phyloP scores from a whole-genome alignment of 2,797 vertebrate genomes.

The Coreius guichenoti region DNA sequence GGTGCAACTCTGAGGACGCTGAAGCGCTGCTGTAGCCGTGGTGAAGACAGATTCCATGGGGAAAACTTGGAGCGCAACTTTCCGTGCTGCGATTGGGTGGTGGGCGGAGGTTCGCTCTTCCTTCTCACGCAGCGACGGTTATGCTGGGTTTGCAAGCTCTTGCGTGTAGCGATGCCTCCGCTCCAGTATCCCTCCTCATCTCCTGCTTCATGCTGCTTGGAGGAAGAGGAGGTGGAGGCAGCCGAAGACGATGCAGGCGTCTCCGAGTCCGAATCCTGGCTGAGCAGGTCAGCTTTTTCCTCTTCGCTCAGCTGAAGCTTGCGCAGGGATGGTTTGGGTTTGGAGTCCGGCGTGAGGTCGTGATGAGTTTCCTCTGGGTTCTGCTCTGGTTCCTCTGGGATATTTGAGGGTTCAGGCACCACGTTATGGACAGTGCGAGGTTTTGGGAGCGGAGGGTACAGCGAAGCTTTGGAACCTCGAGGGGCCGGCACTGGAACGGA shows the following conservation, averaged over 20 bases:
- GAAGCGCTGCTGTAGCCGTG: constrained; percentile 72
- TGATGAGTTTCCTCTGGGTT: neutral
- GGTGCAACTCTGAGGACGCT: constrained; percentile 68
- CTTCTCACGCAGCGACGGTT: constrained; percentile 59
- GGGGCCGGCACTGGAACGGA: constrained; percentile 70
- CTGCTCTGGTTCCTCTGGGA: constrained; percentile 10
- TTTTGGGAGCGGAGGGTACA: constrained; percentile 65
- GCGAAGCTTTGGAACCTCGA: constrained; percentile 63
- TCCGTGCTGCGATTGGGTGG: constrained; percentile 55
- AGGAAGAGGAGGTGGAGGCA: constrained; percentile 79
- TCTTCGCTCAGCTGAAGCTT: constrained; percentile 79
- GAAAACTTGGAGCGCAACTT: constrained; percentile 80
- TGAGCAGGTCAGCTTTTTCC: constrained; percentile 80
- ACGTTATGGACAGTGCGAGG: constrained; percentile 69
- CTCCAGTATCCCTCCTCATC: constrained; percentile 79
- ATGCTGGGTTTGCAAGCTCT: constrained; percentile 63
- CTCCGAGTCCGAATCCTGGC: constrained; percentile 78
- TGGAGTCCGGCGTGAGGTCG: constrained; percentile 55
- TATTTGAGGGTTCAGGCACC: constrained; percentile 24
- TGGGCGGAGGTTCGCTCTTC: constrained; percentile 66
- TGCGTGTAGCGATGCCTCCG: constrained; percentile 34
- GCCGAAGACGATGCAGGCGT: constrained; percentile 66
- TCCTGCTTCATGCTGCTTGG: constrained; percentile 71
- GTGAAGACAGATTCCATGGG: constrained; percentile 83
- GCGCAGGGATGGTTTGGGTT: constrained; percentile 70